phyloP scores from a whole-genome alignment of 2,888 invertebrate species.

The Cheilosia urbana region DNA sequence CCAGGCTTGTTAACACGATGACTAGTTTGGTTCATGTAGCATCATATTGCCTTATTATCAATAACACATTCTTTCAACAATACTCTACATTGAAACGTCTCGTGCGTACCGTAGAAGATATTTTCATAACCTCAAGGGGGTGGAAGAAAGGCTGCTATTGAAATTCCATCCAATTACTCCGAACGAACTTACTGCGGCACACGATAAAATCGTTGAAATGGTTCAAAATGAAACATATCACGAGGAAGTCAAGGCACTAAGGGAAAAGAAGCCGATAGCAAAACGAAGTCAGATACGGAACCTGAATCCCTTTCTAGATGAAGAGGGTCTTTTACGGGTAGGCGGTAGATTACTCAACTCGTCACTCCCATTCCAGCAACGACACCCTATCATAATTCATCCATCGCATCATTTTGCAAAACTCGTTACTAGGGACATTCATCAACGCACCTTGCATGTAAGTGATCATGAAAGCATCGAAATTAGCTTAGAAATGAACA shows the following conservation, averaged over 20 bases:
- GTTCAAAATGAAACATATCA: neutral
- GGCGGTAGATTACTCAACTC: neutral
- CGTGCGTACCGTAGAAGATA: neutral
- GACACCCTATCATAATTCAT: constrained; percentile 2
- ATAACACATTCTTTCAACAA: neutral
- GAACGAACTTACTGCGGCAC: constrained; percentile 5
- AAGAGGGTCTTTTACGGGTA: neutral
- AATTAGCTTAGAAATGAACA: no score
- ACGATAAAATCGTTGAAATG: neutral
- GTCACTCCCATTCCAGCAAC: neutral
- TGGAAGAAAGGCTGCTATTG: neutral
- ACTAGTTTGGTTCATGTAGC: neutral
- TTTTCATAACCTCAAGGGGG: neutral
- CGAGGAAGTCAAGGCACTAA: constrained; percentile 3
- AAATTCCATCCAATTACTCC: neutral
- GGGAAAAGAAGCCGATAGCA: neutral
- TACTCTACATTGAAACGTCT: neutral
- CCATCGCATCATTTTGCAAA: neutral
- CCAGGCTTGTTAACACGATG: neutral
- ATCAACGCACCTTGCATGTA: constrained; percentile 1
- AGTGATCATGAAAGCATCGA: no score
- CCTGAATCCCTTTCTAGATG: constrained; percentile 16
- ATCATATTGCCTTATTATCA: neutral
- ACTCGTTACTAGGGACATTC: neutral
- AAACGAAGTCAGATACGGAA: constrained; percentile 8